Conservation (phyloP, 1,140 invertebrate genomes). For the Micrasema longulum region DNA sequence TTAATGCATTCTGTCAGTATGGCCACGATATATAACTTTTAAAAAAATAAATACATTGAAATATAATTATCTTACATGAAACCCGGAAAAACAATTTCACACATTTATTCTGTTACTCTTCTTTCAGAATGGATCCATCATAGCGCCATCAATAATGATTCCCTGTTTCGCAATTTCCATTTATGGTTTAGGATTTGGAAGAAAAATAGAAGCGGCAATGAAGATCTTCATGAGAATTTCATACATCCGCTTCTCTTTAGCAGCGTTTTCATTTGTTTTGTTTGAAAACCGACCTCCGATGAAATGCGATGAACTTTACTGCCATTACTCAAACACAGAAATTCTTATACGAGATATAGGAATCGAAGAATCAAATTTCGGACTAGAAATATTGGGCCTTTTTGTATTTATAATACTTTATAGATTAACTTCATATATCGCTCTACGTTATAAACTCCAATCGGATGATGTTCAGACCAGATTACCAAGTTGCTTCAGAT, state of each 20-base stretch:
- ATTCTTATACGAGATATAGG: constrained; percentile 67
- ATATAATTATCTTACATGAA: too few species aligned
- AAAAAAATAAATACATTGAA: too few species aligned
- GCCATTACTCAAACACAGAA: constrained; percentile 69
- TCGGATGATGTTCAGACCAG: constrained; percentile 65
- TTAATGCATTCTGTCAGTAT: too few species aligned
- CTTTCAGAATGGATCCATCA: constrained; percentile 73
- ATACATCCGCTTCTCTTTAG: constrained; percentile 71
- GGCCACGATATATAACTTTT: too few species aligned
- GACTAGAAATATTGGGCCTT: constrained; percentile 62
- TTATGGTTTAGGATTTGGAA: constrained; percentile 75
- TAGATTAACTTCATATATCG: constrained; percentile 63
- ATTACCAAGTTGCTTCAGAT: constrained; percentile 1
- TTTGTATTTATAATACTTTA: constrained; percentile 63
- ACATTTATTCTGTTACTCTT: constrained; percentile 49
- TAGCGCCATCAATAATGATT: constrained; percentile 70
- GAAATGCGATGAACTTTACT: constrained; percentile 71
- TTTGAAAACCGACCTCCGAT: constrained; percentile 61
- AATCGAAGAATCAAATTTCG: constrained; percentile 59
- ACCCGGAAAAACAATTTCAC: too few species aligned
- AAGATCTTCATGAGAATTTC: constrained; percentile 70
- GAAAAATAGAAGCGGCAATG: constrained; percentile 69
- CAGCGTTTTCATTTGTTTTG: constrained; percentile 63
- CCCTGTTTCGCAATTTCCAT: constrained; percentile 72
- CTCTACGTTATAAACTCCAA: constrained; percentile 62